Percentiles rank a stretch among this genome's conserved stretches.
phyloP scores from a whole-genome alignment of 2,797 vertebrate species.

The Sebastes itinus region DNA sequence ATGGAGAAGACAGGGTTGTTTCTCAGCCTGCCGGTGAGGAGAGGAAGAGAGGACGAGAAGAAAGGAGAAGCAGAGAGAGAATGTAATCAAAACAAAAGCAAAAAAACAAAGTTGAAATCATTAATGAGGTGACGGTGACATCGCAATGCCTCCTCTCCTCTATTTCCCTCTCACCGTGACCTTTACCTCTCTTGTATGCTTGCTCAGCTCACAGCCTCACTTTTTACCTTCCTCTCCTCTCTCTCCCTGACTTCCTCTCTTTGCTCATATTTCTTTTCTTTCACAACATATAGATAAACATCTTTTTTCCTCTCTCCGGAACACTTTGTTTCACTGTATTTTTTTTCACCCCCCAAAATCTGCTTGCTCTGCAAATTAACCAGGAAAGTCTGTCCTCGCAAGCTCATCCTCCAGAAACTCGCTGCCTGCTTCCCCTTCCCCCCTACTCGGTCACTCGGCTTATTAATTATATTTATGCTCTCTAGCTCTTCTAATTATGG shows the following conservation, averaged over 20 bases:
- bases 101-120: constrained; percentile 31
- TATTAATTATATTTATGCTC: constrained; percentile 69
- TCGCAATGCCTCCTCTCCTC: constrained; percentile 13
- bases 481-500: constrained; percentile 55
- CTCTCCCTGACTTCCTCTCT: constrained; percentile 1
- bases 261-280: constrained; percentile 42
- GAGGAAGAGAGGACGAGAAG: background rate
- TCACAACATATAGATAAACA: constrained; percentile 46
- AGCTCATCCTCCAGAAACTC: constrained; percentile 34
- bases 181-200: constrained; percentile 58
- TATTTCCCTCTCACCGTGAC: constrained; percentile 47
- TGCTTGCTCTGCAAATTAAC: constrained; percentile 62
- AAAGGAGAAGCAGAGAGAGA: background rate
- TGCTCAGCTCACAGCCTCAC: constrained; percentile 49
- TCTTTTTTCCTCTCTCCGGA: background rate
- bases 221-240: constrained; percentile 19
- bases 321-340: constrained; percentile 12
- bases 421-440: background rate
- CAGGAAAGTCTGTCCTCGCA: constrained; percentile 20
- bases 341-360: constrained; percentile 8
- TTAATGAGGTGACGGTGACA: constrained; percentile 71
- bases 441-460: constrained; percentile 30
- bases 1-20: constrained; percentile 17
- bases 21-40: constrained; percentile 23
- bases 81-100: constrained; percentile 29